Percentiles rank a stretch among this genome's conserved stretches.
phyloP scores from a whole-genome alignment of 1,140 invertebrate genomes.

The Drosophila murphyi region DNA sequence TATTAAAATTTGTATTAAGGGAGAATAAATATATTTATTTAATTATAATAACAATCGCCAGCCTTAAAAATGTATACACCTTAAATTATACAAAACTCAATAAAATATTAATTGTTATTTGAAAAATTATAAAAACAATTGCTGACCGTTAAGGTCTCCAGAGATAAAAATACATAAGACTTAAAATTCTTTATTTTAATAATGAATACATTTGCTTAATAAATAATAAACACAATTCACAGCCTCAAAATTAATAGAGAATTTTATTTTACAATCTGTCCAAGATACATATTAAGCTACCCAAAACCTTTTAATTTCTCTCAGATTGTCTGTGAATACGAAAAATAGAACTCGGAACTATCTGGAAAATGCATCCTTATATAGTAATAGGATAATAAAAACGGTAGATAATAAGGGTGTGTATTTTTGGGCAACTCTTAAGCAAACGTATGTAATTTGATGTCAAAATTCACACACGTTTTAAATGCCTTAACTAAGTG shows the following conservation, averaged over 20 bases:
- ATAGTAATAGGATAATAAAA: no score
- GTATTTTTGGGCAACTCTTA: neutral
- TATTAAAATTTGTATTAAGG: neutral
- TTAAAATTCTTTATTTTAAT: neutral
- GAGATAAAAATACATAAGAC: no score
- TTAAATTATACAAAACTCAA: neutral
- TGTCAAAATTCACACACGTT: neutral
- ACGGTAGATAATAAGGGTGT: neutral
- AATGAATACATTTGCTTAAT: no score
- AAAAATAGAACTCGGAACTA: no score
- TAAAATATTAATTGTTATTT: neutral
- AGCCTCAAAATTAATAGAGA: neutral
- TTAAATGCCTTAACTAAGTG: neutral
- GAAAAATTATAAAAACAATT: neutral
- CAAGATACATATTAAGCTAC: no score
- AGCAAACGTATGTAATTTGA: neutral
- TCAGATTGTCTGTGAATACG: no score
- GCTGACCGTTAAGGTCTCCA: neutral
- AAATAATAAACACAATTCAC: neutral
- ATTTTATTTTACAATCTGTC: no score
- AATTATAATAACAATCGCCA: neutral
- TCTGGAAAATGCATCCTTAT: no score
- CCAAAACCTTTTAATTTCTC: no score
- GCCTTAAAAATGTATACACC: neutral
- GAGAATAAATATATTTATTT: neutral